These are phyloP conservation scores for Rhagonycha fulva DNA, from an alignment of 2,888 invertebrate species.

Conservation along the genomic window DNA sequence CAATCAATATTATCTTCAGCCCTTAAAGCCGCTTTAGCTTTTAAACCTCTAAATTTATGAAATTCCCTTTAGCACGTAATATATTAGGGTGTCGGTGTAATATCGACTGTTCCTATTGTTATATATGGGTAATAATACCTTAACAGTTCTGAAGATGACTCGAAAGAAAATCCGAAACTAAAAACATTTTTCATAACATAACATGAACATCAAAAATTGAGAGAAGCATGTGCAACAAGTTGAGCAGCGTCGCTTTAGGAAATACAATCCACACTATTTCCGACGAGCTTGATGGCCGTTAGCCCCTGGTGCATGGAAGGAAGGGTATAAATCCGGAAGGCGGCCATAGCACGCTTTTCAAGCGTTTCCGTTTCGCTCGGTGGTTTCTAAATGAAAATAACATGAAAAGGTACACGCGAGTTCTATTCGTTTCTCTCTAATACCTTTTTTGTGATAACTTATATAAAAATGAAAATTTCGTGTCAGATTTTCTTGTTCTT, in stretches of 20 bases:
- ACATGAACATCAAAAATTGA: neutral
- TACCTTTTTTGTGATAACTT: neutral
- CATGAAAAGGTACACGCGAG: constrained; percentile 13
- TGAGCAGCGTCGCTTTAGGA: constrained; percentile 31
- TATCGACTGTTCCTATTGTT: neutral
- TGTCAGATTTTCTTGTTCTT: neutral
- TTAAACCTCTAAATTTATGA: neutral
- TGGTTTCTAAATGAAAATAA: constrained; percentile 29
- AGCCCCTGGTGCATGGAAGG: constrained; percentile 8
- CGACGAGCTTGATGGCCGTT: constrained; percentile 36
- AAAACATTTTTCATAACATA: neutral
- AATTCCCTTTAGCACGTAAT: neutral
- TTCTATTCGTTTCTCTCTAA: constrained; percentile 15
- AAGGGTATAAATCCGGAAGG: constrained; percentile 34
- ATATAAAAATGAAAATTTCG: neutral
- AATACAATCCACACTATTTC: constrained; percentile 39
- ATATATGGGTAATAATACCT: neutral
- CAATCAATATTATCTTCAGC: neutral
- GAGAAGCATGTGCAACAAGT: constrained; percentile 38
- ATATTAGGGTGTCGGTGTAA: neutral
- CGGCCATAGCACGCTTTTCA: constrained; percentile 38
- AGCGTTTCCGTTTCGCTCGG: constrained; percentile 36
- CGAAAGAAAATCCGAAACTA: neutral
- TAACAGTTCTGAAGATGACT: neutral
- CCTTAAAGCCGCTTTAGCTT: neutral